Evolutionary conservation across 2,113 vertebrate species (phyloP), one percentile per base, ranked within the genome.

Genomic region (Sebastes fasciatus): DNA sequence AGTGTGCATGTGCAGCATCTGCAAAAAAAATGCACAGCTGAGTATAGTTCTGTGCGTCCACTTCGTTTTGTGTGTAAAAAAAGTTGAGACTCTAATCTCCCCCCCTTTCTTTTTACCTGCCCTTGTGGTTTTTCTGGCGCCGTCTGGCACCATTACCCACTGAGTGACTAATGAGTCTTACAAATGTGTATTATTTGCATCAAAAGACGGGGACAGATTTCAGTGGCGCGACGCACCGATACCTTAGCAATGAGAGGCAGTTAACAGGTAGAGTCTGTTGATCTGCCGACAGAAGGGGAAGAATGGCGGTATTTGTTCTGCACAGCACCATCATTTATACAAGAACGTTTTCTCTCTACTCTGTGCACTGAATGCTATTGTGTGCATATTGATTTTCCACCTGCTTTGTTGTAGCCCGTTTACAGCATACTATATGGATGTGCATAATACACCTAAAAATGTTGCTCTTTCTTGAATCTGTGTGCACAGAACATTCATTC

Each of bases 181-280:
- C 79, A 92, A 92, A 93, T 89, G 79, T 86, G 87, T 90, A 81
- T 84, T 75, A 93, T 94, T 93, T 93, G 89, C 78, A 86, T 89
- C 82, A 91, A 89, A 92, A 86, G 82, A 86, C 21, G 11, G 79
- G 79, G 90, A 74, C 66, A 81, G 19, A 91, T 90, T 90, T 91
- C 82, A 64, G 60, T n/a, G 78, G n/a, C 1, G 40, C 8, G 11
- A 74, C 21, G 26, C 67, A 80, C 61, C 54, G 13, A n/a, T 11
- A 61, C 54, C 49, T 77, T 45, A 68, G 74, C 74, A 87, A 62
- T 80, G 74, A 79, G 52, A 88, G 74, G 66, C 42, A 60, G 46
- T 69, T 84, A 34, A 75, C 84, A 86, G 80, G 74, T 81, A 26
- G 69, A 71, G 76, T 52, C 70, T 86, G 90, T 83, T 80, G 85